phyloP scores from a whole-genome alignment of 2,113 vertebrate species.

The Corythaixoides concolor region DNA sequence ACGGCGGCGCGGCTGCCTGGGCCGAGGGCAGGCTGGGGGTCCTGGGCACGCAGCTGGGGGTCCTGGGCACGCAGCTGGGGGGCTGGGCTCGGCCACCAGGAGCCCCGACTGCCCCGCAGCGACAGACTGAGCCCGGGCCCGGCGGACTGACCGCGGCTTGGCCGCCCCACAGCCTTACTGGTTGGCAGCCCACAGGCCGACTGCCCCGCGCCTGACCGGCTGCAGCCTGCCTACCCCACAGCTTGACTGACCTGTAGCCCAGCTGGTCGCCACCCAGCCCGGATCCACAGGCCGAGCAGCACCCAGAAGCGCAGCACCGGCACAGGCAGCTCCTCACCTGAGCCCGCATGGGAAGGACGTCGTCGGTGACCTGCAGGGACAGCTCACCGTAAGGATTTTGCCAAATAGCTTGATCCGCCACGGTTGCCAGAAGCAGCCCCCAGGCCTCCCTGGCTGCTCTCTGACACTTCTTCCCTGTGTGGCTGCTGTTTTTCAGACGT shows the following conservation, averaged over 20 bases:
- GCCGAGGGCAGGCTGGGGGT: accelerated
- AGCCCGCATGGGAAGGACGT: accelerated
- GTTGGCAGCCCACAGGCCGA: not conserved
- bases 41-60: not conserved
- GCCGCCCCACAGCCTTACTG: accelerated
- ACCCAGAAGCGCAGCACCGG: accelerated
- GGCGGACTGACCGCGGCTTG: accelerated
- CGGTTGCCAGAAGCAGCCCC: not conserved
- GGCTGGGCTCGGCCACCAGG: not conserved
- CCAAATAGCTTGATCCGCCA: not conserved
- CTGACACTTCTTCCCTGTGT: accelerated
- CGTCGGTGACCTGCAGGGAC: not conserved
- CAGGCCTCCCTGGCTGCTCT: not conserved
- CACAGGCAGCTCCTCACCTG: not conserved
- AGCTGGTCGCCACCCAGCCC: not conserved
- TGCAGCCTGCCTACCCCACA: accelerated
- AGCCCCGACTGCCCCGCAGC: accelerated
- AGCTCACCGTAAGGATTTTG: accelerated
- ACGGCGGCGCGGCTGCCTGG: not conserved
- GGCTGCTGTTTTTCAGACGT: not conserved
- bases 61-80: not conserved
- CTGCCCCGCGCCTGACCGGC: not conserved
- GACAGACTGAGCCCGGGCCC: not conserved
- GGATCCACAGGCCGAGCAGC: not conserved
- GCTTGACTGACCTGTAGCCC: not conserved